Evolutionary conservation across 2,888 invertebrate species (phyloP).

Genomic region (Acanthopleura granulata): DNA sequence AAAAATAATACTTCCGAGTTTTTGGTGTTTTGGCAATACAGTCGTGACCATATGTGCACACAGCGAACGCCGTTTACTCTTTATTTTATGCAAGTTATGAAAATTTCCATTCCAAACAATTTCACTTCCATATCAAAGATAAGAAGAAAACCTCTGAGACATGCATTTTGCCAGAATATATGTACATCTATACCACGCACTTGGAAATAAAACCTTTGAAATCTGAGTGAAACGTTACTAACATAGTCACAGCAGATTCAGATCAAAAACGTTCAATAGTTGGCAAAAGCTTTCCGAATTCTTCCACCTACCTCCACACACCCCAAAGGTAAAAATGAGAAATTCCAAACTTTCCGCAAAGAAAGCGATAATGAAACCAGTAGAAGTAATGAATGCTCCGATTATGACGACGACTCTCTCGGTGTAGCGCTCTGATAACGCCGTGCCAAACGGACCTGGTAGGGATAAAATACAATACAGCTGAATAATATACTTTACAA

Average conservation of each 20-base stretch:
- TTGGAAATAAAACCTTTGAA: no score
- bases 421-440: neutral
- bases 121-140: no score
- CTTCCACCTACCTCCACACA: neutral
- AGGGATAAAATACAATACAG: no score
- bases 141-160: no score
- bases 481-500: no score
- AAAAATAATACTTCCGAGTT: no score
- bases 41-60: neutral
- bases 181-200: no score
- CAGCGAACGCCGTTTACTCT: no score
- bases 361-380: neutral
- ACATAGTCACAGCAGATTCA: neutral
- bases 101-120: no score
- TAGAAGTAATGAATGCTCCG: neutral
- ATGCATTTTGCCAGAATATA: no score
- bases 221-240: neutral
- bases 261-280: no score
- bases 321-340: conserved; percentile 12
- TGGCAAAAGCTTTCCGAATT: neutral
- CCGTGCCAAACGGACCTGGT: neutral
- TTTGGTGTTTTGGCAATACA: neutral
- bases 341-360: conserved; percentile 12
- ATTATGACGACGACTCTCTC: neutral
- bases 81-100: no score